These are phyloP conservation scores for Pristis pectinata DNA, from an alignment of 2,797 vertebrate species.

Conservation along the genomic window DNA sequence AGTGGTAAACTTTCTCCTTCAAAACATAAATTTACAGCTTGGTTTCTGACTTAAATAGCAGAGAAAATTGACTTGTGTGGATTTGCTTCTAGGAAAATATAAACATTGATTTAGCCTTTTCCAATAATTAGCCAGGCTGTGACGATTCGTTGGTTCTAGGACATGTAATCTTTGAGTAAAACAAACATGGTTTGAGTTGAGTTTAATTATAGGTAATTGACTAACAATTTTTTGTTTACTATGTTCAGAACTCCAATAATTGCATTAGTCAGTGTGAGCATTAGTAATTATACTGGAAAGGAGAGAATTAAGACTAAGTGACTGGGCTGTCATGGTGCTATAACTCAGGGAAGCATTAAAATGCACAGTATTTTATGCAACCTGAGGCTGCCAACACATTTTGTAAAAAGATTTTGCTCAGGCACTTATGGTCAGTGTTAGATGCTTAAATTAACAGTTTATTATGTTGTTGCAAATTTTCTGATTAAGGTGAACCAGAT, in stretches of 20 bases:
- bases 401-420: constrained; percentile 10
- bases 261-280: background rate
- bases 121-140: too few species aligned
- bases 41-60: background rate
- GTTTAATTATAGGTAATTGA: constrained; percentile 19
- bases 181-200: background rate
- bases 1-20: background rate
- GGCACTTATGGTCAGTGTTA: constrained; percentile 2
- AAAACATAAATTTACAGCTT: background rate
- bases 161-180: constrained; percentile 9
- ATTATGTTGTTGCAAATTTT: background rate
- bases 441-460: constrained; percentile 17
- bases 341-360: constrained; percentile 23
- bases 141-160: background rate
- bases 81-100: background rate
- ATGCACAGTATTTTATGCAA: background rate
- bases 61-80: too few species aligned
- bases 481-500: background rate
- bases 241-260: background rate
- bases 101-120: background rate
- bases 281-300: background rate
- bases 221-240: background rate
- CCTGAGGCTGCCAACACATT: constrained; percentile 18
- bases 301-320: background rate
- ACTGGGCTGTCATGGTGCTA: constrained; percentile 18